phyloP scores from a whole-genome alignment of 2,888 invertebrate genomes.

The Lycocerus yunnanus region DNA sequence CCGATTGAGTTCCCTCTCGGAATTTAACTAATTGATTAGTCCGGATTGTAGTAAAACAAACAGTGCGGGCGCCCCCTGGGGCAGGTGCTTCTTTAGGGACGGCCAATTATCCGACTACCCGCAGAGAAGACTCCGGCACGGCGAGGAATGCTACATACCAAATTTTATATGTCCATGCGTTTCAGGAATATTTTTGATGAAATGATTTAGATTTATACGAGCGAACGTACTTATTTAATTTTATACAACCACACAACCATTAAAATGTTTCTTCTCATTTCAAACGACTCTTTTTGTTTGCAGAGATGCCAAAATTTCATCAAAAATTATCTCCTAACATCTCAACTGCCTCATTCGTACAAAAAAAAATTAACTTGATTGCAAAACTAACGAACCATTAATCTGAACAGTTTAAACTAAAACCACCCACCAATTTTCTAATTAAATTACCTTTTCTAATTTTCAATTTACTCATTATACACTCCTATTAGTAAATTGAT shows the following conservation, averaged over 20 bases:
- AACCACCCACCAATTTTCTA: neutral
- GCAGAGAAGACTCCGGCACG: constrained; percentile 47
- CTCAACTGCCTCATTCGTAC: neutral
- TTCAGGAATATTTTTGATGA: constrained; percentile 34
- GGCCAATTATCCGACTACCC: constrained; percentile 50
- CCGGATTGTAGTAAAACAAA: constrained; percentile 43
- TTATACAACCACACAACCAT: neutral
- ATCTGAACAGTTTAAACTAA: neutral
- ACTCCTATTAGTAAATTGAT: constrained; percentile 16
- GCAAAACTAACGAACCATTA: constrained; percentile 12
- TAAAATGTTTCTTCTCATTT: neutral
- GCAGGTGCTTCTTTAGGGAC: constrained; percentile 48
- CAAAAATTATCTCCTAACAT: neutral
- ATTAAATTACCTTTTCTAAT: constrained; percentile 1
- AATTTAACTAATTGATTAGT: constrained; percentile 39
- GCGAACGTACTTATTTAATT: neutral
- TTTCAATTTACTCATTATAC: neutral
- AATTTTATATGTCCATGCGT: constrained; percentile 11
- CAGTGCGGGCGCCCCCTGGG: constrained; percentile 46
- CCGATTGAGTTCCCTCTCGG: constrained; percentile 28
- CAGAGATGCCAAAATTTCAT: neutral
- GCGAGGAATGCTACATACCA: constrained; percentile 39
- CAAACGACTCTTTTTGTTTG: neutral
- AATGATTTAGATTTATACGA: constrained; percentile 31
- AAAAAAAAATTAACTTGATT: constrained; percentile 10